Evolutionary conservation across 2,797 vertebrate species (phyloP), one percentile per base, ranked within the genome.

Genomic region (Darevskia nairensis): DNA sequence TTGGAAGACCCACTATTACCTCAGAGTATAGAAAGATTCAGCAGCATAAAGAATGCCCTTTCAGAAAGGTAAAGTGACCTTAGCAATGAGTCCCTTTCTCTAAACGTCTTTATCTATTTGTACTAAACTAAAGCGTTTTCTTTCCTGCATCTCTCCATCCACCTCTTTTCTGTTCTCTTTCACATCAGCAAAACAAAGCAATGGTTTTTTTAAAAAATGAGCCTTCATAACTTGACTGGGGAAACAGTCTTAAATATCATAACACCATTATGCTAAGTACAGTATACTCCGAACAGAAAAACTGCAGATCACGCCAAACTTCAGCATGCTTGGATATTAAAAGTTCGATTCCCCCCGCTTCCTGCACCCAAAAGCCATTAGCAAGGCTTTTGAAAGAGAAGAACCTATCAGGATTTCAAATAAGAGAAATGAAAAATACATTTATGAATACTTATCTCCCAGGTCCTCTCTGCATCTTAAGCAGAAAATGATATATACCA

Each of bases 201-300:
- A 87, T 85, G 0, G 4, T 76, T 90, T 92, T 95, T 90, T 92
- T 59, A 23, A 88, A 69, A 80, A 93, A 90, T 21, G 7, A 61
- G 86, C 1, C 90, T 82, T 71, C 61, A 88, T 71, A 86, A 86
- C 27, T 88, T 93, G 88, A 74, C 75, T 81, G 86, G 80, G 19
- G 74, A 90, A 94, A 85, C 80, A 88, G 90, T 94, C 75, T 94
- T 82, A 95, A 94, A 92, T 94, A 91, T 91, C 95, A 94, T 79
- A 92, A 84, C 86, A 86, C 32, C 93, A 68, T 94, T 95, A 90
- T 93, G 92, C 93, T 92, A 95, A 94, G 86, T 86, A 81, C 17
- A 94, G 88, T 86, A 88, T 50, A 93, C 75, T 92, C 44, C 44
- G 83, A 90, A 86, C 21, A 2, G 90, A 91, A 95, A 95, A 95